Evolutionary conservation across 2,113 vertebrate genomes (phyloP).

Genomic region (Aptenodytes patagonicus): DNA sequence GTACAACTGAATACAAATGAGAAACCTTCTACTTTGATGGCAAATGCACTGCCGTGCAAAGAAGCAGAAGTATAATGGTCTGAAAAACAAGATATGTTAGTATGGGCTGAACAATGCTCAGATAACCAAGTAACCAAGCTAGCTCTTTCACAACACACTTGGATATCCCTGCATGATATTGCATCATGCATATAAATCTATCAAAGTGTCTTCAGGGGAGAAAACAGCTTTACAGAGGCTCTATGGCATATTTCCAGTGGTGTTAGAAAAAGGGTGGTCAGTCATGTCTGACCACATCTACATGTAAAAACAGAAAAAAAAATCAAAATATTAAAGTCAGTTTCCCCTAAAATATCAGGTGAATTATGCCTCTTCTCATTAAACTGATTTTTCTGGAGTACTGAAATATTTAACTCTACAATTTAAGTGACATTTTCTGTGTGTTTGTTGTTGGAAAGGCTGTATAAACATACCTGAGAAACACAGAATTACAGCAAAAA

Average conservation of each 20-base stretch:
- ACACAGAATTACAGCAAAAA: not conserved
- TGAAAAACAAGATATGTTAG: not conserved
- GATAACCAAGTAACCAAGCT: not conserved
- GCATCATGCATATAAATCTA: not conserved
- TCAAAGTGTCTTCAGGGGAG: not conserved
- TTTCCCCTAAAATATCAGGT: not conserved
- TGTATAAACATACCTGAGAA: not conserved
- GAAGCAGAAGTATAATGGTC: not conserved
- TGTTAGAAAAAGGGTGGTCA: not conserved
- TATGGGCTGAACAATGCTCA: not conserved
- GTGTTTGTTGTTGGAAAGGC: not conserved
- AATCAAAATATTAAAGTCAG: not conserved
- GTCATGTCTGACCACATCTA: not conserved
- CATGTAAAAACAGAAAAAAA: not conserved
- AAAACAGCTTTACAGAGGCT: not conserved
- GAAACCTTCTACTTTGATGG: not conserved
- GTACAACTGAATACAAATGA: not conserved
- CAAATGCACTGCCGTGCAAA: not conserved
- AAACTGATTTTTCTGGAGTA: not conserved
- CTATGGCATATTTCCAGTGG: not conserved
- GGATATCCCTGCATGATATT: not conserved
- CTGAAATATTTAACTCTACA: not conserved
- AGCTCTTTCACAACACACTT: not conserved
- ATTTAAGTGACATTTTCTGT: not conserved
- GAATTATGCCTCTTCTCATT: not conserved